These are phyloP conservation scores for Anthopleura xanthogrammica DNA, from an alignment of 92 coral and sea anemone species.

Conservation along the genomic window DNA sequence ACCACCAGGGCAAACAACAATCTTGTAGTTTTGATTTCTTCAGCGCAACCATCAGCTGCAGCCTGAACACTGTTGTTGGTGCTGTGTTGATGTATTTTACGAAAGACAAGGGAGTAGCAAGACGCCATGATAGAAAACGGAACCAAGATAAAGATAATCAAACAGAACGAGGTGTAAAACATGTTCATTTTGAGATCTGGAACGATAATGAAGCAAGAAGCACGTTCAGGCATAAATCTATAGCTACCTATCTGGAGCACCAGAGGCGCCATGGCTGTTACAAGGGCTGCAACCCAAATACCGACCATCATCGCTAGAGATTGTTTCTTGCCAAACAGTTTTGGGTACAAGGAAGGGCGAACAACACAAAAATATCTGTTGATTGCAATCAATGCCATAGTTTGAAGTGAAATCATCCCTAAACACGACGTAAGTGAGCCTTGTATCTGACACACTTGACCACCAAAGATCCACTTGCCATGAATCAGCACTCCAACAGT, in stretches of 20 bases:
- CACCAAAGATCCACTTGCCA: slow-evolving; percentile 4
- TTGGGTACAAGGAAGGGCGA: not conserved
- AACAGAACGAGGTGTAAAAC: not conserved
- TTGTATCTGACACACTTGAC: not conserved
- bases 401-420: not conserved
- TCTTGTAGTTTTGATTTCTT: slow-evolving; percentile 15
- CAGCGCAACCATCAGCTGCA: not conserved
- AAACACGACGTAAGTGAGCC: not conserved
- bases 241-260: not conserved
- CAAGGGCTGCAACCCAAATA: not conserved
- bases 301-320: not conserved
- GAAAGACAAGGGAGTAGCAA: not conserved
- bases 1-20: slow-evolving; percentile 19
- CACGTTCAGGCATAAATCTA: not conserved
- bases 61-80: not conserved
- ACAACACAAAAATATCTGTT: slow-evolving; percentile 7
- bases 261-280: not conserved
- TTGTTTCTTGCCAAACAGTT: not conserved
- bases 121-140: not conserved
- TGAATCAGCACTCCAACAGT: not conserved
- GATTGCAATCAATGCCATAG: slow-evolving; percentile 5
- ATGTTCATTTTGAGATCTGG: not conserved
- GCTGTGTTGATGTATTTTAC: not conserved
- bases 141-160: not conserved
- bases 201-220: not conserved